Conservation (phyloP, 2,888 invertebrate species). For the Leptothorax acervorum region DNA sequence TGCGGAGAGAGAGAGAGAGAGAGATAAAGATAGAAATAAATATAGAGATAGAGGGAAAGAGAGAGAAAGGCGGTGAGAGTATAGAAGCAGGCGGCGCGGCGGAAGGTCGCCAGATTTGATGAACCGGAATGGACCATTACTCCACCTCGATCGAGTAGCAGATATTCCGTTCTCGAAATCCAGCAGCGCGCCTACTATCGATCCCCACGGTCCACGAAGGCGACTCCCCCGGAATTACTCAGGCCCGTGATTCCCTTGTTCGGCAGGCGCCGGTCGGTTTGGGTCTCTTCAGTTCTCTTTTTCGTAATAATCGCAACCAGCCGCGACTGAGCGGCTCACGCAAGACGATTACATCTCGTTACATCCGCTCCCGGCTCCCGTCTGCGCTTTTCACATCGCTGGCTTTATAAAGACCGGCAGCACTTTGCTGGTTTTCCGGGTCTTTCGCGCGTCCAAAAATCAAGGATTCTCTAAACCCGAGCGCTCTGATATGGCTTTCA, state of each 20-base stretch:
- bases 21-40: constrained; percentile 12
- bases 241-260: not conserved
- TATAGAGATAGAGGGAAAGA: not conserved
- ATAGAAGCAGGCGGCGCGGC: not conserved
- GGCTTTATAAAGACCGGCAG: constrained; percentile 12
- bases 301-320: constrained; percentile 62
- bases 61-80: not conserved
- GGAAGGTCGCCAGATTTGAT: constrained; percentile 70
- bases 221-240: constrained; percentile 1
- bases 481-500: constrained; percentile 5
- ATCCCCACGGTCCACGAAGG: constrained; percentile 31
- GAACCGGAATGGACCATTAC: constrained; percentile 66
- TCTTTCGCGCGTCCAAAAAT: constrained; percentile 21
- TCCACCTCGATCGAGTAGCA: constrained; percentile 44
- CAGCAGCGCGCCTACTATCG: constrained; percentile 53
- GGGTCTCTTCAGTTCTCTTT: constrained; percentile 46
- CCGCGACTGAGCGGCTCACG: constrained; percentile 51
- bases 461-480: not conserved
- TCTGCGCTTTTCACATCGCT: constrained; percentile 36
- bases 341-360: constrained; percentile 56
- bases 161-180: constrained; percentile 47
- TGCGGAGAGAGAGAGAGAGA: not conserved
- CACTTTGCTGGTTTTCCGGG: not conserved
- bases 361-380: not conserved
- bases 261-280: not conserved